Evolutionary conservation across 2,797 vertebrate species (phyloP).

Genomic region (Sebastes taczanowskii): DNA sequence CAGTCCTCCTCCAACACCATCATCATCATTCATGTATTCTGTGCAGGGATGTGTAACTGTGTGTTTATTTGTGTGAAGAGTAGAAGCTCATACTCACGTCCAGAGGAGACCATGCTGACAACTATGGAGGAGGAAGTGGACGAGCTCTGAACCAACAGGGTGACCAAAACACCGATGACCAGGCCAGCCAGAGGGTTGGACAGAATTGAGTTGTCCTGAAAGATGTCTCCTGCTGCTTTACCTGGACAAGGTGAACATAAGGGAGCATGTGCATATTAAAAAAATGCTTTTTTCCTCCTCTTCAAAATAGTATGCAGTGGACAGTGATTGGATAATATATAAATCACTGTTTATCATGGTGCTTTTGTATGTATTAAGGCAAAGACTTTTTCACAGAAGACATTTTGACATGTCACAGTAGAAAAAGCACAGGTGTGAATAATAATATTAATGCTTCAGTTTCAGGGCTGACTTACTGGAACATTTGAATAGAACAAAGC

Average conservation of each 20-base stretch:
- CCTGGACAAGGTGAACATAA: slow-evolving; percentile 72
- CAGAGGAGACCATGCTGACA: slow-evolving; percentile 98
- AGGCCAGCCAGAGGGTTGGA: slow-evolving; percentile 93
- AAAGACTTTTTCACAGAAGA: no score
- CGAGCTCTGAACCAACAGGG: slow-evolving; percentile 95
- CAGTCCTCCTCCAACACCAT: neutral
- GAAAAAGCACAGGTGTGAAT: no score
- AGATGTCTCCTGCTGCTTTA: slow-evolving; percentile 93
- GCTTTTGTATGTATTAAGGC: no score
- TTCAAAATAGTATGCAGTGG: neutral
- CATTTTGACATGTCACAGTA: no score
- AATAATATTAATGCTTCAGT: neutral
- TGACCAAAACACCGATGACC: slow-evolving; percentile 94
- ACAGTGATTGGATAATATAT: neutral
- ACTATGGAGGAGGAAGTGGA: slow-evolving; percentile 96
- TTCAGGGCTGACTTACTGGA: neutral
- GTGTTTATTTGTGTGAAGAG: neutral
- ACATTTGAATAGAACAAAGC: neutral
- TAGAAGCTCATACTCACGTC: slow-evolving; percentile 82
- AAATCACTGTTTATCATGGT: neutral
- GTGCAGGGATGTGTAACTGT: neutral
- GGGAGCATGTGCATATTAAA: neutral
- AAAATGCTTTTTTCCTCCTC: neutral
- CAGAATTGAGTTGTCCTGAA: slow-evolving; percentile 89
- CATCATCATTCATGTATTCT: neutral